phyloP scores from a whole-genome alignment of 2,797 vertebrate genomes.

The Kryptolebias ocellatus region DNA sequence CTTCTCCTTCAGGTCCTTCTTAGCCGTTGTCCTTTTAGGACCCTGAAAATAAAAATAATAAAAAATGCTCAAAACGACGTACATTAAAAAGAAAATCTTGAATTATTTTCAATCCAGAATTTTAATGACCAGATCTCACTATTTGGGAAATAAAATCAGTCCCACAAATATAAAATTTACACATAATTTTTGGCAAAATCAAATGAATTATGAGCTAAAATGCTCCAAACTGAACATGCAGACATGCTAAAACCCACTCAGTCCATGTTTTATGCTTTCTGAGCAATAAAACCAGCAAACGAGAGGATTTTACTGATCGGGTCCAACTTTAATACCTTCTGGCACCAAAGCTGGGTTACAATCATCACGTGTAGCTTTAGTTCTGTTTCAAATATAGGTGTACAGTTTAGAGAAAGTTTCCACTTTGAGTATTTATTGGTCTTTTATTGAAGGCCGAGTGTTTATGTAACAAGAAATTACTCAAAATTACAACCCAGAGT shows the following conservation, averaged over 20 bases:
- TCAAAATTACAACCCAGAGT: too few relatives aligned
- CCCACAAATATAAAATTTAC: background rate
- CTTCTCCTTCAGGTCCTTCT: constrained; percentile 93
- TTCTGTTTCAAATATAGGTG: too few relatives aligned
- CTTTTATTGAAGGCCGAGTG: too few relatives aligned
- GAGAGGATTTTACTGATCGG: background rate
- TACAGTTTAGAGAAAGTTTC: too few relatives aligned
- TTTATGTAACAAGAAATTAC: too few relatives aligned
- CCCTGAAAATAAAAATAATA: constrained; percentile 57
- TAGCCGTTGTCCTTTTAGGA: constrained; percentile 84
- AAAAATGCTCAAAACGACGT: background rate
- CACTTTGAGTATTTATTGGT: too few relatives aligned
- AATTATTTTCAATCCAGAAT: too few relatives aligned
- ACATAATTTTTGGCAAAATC: background rate
- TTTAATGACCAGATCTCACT: too few relatives aligned
- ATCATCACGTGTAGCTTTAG: too few relatives aligned
- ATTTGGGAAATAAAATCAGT: too few relatives aligned
- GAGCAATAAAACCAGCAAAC: too few relatives aligned
- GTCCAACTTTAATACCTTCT: background rate
- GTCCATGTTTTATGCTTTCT: background rate
- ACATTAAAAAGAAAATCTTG: background rate
- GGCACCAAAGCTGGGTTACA: too few relatives aligned
- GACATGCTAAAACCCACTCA: background rate
- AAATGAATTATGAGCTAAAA: background rate
- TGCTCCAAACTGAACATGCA: background rate